Conservation (phyloP, 2,113 vertebrate genomes). For the Peromyscus leucopus region DNA sequence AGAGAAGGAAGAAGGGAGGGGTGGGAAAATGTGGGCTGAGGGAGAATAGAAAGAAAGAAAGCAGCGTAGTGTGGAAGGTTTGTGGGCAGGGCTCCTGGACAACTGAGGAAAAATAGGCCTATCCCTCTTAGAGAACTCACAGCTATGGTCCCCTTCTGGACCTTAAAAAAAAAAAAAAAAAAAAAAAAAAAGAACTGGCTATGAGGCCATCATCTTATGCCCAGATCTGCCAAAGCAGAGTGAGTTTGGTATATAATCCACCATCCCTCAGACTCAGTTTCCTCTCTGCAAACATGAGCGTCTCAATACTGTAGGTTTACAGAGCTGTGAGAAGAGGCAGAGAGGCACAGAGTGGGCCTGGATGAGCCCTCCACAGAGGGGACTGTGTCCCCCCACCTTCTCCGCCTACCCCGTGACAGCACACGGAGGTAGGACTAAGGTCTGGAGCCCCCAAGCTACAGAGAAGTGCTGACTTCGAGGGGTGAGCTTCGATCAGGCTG, state of each 20-base stretch:
- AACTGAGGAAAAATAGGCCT: neutral
- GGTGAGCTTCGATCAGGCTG: neutral
- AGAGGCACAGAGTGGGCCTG: no score
- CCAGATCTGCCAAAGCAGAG: neutral
- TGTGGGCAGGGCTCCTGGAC: neutral
- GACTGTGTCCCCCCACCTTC: no score
- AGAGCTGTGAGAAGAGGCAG: neutral
- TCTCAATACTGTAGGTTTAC: neutral
- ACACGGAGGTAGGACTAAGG: rapidly evolving
- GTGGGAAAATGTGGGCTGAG: neutral
- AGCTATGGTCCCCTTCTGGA: neutral
- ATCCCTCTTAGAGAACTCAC: no score
- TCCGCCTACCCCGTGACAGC: no score
- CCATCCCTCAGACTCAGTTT: neutral
- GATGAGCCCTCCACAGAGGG: neutral
- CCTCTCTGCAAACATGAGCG: neutral
- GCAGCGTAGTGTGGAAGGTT: no score
- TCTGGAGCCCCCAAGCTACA: neutral
- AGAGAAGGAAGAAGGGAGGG: neutral
- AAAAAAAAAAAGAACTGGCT: neutral
- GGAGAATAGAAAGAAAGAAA: neutral
- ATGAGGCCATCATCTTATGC: rapidly evolving
- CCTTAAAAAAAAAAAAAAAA: neutral
- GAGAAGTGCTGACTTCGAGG: neutral
- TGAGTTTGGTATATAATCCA: neutral